Percentiles rank a stretch among this genome's conserved stretches.
These are phyloP conservation scores for Cyphomyrmex costatus DNA, from an alignment of 1,140 invertebrate genomes.

Conservation along the genomic window DNA sequence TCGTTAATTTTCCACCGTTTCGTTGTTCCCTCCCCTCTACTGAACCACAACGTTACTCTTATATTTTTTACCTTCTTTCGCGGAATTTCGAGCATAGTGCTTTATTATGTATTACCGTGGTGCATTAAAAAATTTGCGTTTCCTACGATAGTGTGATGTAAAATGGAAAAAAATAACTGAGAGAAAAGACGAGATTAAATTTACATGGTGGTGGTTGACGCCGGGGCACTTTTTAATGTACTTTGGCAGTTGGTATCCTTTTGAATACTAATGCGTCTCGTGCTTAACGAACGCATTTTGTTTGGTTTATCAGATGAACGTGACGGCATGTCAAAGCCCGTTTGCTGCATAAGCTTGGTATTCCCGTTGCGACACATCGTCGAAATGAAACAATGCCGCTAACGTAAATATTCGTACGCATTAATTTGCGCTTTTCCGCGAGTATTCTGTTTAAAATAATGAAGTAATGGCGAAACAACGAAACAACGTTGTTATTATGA, in stretches of 20 bases:
- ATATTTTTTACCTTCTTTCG: constrained; percentile 29
- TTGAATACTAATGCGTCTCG: constrained; percentile 46
- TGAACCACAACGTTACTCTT: not conserved
- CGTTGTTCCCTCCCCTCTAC: not conserved
- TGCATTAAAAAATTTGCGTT: constrained; percentile 56
- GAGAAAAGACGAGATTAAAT: constrained; percentile 37
- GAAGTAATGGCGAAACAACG: not conserved
- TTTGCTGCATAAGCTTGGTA: constrained; percentile 1
- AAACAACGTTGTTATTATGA: not conserved
- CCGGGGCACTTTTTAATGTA: constrained; percentile 35
- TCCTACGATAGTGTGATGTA: not conserved
- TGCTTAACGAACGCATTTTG: constrained; percentile 26
- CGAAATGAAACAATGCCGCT: constrained; percentile 30
- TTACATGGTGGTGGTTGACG: constrained; percentile 27
- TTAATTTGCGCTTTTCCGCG: constrained; percentile 26
- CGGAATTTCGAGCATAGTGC: constrained; percentile 53
- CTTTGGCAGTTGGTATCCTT: constrained; percentile 39
- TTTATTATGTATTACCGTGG: constrained; percentile 56
- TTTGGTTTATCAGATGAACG: constrained; percentile 52
- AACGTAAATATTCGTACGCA: constrained; percentile 43
- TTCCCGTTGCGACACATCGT: not conserved
- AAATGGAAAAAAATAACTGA: constrained; percentile 7
- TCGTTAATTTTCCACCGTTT: constrained; percentile 64
- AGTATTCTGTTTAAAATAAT: constrained; percentile 32
- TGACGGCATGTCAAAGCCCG: constrained; percentile 23